Evolutionary conservation across 1,140 invertebrate species (phyloP).

Genomic region (Pantala flavescens): DNA sequence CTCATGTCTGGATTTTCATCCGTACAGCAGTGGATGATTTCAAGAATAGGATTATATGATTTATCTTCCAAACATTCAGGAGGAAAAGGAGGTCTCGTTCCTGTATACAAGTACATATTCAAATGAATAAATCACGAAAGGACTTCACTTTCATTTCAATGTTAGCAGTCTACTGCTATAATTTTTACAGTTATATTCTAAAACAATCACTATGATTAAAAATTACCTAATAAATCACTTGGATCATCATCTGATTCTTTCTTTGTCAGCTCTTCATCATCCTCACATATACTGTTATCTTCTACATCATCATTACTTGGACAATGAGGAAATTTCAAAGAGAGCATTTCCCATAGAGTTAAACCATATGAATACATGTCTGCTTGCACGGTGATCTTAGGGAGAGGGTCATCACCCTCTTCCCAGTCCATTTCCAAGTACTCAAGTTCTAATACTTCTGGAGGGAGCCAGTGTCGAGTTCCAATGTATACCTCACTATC

Average conservation of each 20-base stretch:
- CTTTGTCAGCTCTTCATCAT: no score
- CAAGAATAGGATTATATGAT: constrained; percentile 50
- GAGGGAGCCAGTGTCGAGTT: constrained; percentile 65
- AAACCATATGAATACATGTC: constrained; percentile 74
- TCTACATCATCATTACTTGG: not conserved
- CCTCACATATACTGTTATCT: no score
- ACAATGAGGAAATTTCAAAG: constrained; percentile 52
- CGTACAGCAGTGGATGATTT: constrained; percentile 62
- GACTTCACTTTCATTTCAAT: no score
- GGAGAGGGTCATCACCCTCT: constrained; percentile 8
- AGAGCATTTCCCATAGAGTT: constrained; percentile 70
- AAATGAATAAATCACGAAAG: not conserved
- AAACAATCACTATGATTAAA: no score
- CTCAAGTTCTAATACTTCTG: constrained; percentile 52
- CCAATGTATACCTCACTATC: constrained; percentile 45
- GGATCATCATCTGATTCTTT: no score
- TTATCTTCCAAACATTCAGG: constrained; percentile 44
- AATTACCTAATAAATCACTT: no score
- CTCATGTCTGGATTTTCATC: constrained; percentile 45
- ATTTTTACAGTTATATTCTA: no score
- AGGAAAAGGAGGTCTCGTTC: constrained; percentile 54
- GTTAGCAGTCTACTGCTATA: no score
- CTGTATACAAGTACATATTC: constrained; percentile 19
- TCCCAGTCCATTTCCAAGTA: constrained; percentile 10
- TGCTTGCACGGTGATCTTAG: constrained; percentile 46